Percentiles rank a stretch among this genome's conserved stretches.
Evolutionary conservation across 2,888 invertebrate genomes (phyloP).

Genomic region (Brenthis ino): DNA sequence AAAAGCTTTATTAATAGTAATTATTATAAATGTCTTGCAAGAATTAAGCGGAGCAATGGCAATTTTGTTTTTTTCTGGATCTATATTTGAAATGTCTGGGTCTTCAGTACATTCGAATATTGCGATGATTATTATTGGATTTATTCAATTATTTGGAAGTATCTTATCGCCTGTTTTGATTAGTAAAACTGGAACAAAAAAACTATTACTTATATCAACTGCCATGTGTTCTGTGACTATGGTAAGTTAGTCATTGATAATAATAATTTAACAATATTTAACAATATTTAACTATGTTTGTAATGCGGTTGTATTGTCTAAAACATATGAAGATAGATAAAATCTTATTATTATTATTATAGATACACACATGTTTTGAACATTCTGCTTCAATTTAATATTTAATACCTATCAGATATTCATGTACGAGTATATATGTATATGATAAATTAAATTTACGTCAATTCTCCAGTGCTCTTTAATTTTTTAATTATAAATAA

Average conservation of each 20-base stretch:
- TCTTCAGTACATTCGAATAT: constrained; percentile 33
- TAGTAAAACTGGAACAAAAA: constrained; percentile 32
- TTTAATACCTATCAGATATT: too few species aligned
- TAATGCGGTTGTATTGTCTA: too few species aligned
- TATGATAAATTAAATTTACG: too few species aligned
- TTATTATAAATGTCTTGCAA: constrained; percentile 46
- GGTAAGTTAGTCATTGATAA: constrained; percentile 24
- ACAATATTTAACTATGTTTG: too few species aligned
- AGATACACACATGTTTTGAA: too few species aligned
- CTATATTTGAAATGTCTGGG: constrained; percentile 36
- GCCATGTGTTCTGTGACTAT: constrained; percentile 32
- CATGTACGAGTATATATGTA: too few species aligned
- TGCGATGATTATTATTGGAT: constrained; percentile 36
- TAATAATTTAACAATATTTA: too few species aligned
- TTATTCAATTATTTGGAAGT: constrained; percentile 35
- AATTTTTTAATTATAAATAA: too few species aligned
- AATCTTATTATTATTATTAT: too few species aligned
- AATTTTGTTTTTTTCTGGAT: constrained; percentile 33
- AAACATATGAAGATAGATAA: too few species aligned
- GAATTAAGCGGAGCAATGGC: constrained; percentile 31
- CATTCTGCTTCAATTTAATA: too few species aligned
- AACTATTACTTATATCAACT: constrained; percentile 30
- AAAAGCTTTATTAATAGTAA: constrained; percentile 52
- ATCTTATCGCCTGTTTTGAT: constrained; percentile 32
- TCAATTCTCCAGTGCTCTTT: too few species aligned